phyloP scores from a whole-genome alignment of 35 echinoderm and acorn worm genomes.

The Stichopus chloronotus region DNA sequence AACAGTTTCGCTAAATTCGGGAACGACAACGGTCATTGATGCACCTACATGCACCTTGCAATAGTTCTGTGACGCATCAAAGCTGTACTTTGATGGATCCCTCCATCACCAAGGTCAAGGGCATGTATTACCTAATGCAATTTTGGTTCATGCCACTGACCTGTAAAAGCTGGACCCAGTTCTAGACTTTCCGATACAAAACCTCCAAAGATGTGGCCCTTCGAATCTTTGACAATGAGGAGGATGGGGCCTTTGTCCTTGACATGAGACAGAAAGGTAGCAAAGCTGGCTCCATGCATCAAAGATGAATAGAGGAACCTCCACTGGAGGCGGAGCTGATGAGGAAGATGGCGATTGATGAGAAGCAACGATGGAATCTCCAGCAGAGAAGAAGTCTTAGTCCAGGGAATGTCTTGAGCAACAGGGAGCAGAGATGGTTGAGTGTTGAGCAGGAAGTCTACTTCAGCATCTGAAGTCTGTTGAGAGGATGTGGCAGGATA shows the following conservation, averaged over 20 bases:
- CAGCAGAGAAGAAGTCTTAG: conserved; percentile 61
- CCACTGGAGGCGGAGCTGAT: conserved; percentile 71
- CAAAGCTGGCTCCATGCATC: conserved; percentile 89
- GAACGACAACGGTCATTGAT: too few species aligned
- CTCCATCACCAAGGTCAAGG: too few species aligned
- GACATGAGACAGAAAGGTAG: conserved; percentile 78
- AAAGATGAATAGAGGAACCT: conserved; percentile 76
- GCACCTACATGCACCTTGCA: too few species aligned
- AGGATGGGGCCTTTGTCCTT: conserved; percentile 74
- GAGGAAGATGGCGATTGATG: conserved; percentile 83
- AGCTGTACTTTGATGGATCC: too few species aligned
- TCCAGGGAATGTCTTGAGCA: conserved; percentile 70
- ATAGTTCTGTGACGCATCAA: too few species aligned
- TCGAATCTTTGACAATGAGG: conserved; percentile 75
- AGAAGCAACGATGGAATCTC: conserved; percentile 82
- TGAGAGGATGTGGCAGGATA: conserved; percentile 25
- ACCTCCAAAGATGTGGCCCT: conserved; percentile 86
- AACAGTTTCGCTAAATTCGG: too few species aligned
- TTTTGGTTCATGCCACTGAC: conserved; percentile 39
- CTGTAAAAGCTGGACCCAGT: conserved; percentile 77
- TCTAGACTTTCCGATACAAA: conserved; percentile 87
- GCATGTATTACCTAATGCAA: too few species aligned
- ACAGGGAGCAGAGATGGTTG: conserved; percentile 60
- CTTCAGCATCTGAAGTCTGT: conserved; percentile 48
- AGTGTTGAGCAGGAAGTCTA: conserved; percentile 46